Conservation (phyloP, 2,113 vertebrate genomes). For the Centropristis striata region DNA sequence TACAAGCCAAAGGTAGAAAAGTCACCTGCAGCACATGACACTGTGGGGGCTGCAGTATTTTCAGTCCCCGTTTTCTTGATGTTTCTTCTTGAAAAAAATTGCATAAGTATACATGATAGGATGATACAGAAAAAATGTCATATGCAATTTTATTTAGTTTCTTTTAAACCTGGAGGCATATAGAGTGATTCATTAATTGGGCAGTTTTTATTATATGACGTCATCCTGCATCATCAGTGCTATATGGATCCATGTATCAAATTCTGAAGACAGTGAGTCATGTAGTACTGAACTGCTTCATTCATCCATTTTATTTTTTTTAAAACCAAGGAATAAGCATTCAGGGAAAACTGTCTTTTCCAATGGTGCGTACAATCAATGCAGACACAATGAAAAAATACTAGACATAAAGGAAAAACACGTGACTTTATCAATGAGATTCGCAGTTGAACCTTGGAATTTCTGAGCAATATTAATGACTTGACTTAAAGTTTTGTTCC, state of each 20-base stretch:
- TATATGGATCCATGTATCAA: neutral
- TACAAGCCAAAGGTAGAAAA: slow-evolving; percentile 95
- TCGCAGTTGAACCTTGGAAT: no score
- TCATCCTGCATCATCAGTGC: neutral
- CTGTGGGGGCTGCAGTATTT: neutral
- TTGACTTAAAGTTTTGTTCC: no score
- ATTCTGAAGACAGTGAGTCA: neutral
- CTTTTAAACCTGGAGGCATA: no score
- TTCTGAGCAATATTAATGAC: no score
- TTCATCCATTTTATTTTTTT: no score
- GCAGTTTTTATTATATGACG: neutral
- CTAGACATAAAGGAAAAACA: no score
- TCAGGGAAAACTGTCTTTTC: no score
- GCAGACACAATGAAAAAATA: no score
- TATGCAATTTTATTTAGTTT: neutral
- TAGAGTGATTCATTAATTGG: neutral
- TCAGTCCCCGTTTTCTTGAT: neutral
- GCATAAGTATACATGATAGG: neutral
- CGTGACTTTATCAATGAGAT: no score
- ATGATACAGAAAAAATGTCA: neutral
- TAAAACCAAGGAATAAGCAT: no score
- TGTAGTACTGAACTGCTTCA: neutral
- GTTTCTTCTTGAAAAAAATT: no score
- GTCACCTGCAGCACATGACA: neutral
- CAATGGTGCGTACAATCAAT: no score